Evolutionary conservation across 2,113 vertebrate genomes (phyloP), one percentile per base, ranked within the genome.

Genomic region (Agapornis roseicollis): DNA sequence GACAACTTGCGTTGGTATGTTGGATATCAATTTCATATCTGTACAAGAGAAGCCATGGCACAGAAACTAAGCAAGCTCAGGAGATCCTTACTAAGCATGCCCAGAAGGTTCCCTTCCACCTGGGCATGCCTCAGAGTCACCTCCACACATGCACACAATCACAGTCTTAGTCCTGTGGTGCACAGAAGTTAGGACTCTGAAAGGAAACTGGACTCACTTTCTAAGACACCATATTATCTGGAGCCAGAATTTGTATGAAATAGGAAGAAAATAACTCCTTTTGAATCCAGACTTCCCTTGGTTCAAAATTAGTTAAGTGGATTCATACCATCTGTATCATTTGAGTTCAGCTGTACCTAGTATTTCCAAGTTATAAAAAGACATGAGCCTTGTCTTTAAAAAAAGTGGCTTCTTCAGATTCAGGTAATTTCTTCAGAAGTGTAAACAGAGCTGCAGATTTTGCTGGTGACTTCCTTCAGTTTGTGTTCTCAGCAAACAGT

Each of bases 401-500:
- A 66, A 71, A 83, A 71, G 13, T 50, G 3, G 1, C 42, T 60
- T 19, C 37, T 80, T 96, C 46, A 55, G 39, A 79, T 9, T 37
- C 22, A 68, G 29, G 55, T 55, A 28, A 49, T 82, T 95, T 76
- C 49, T 80, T 80, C 64, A 69, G 24, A 61, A 63, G 39, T n/a
- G 28, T 86, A 31, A 89, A 80, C 0, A 11, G 77, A 88, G 25
- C 35, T 66, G 22, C 42, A 89, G 58, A 64, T 91, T 91, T 93
- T 91, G 41, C 64, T 1, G 4, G 20, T 73, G 81, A 35, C 50
- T 95, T 91, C 47, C 53, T 80, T 93, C 65, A 71, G 20, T 68
- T 88, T 90, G 42, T 88, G 28, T 93, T 94, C 69, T 95, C 77
- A 78, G 28, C 53, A 95, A 74, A n/a, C 53, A 95, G 61, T 72